Evolutionary conservation across 2,113 vertebrate species (phyloP), one percentile per base, ranked within the genome.

Genomic region (Myrmophylax atrothorax): DNA sequence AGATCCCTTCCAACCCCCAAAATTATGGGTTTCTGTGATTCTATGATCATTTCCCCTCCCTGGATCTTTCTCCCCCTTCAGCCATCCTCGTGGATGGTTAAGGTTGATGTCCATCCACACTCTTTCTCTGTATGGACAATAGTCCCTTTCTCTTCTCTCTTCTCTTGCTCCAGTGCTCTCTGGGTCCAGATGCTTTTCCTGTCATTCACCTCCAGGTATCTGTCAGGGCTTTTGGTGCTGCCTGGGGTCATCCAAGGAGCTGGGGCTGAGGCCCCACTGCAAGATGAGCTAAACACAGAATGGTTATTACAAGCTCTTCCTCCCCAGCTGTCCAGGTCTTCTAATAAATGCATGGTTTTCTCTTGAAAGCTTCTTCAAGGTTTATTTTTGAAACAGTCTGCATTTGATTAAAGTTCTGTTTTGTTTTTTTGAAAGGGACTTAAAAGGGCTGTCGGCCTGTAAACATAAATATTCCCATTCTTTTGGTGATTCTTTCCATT

Each of bases 391-490:
- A 91, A 94, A 26, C 40, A 67, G 72, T 17, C 94, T 96, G 91
- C 33, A 44, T 94, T 91, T 91, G 84, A 93, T 94, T 96, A 91
- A 90, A 66, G 31, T 20, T 81, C 84, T 87, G 88, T 72, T 96
- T 94, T 92, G 89, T 15, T 93, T 87, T 72, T 59, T 17, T 94
- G 69, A 70, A 78, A 70, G 75, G 68, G 82, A 93, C 92, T 96
- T 96, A 33, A 95, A 95, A 96, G 85, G 70, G 24, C 70, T 62
- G 35, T 76, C 25, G 0, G 84, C 28, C 70, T 78, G 89, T 87
- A 95, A 96, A 94, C 84, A 95, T 82, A 96, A 97, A 94, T 95
- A 95, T 91, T 96, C 90, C 67, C 93, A 94, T 90, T 94, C 91
- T 90, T 90, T 38, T 4, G 9, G 64, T 35, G 62, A 96, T 96